Percentiles rank a stretch among this genome's conserved stretches.
These are phyloP conservation scores for cattle (Bos taurus) DNA, from an alignment of 2,113 vertebrate species.

Conservation along the genomic window ARS-UCD2.0 NC_037329.1:80848501-80849000, in stretches of 20 bases:
- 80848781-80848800: background rate
- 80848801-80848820: background rate
- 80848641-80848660: background rate
- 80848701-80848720: background rate
- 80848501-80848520: background rate
- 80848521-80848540: background rate
- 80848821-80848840: background rate
- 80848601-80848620: background rate
- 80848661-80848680: background rate
- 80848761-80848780: background rate
- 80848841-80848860: background rate
- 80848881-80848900: background rate
- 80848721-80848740: background rate
- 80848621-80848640: background rate
- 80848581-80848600: background rate
- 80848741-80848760: background rate
- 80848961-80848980: rapidly evolving
- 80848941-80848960: background rate
- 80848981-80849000: rapidly evolving
- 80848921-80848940: background rate
- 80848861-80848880: background rate
- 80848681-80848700: background rate
- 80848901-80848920: background rate
- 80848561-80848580: background rate
- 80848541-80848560: background rate